Evolutionary conservation across 1,140 invertebrate genomes (phyloP), one percentile per base, ranked within the genome.

Genomic region (Nomia melanderi): DNA sequence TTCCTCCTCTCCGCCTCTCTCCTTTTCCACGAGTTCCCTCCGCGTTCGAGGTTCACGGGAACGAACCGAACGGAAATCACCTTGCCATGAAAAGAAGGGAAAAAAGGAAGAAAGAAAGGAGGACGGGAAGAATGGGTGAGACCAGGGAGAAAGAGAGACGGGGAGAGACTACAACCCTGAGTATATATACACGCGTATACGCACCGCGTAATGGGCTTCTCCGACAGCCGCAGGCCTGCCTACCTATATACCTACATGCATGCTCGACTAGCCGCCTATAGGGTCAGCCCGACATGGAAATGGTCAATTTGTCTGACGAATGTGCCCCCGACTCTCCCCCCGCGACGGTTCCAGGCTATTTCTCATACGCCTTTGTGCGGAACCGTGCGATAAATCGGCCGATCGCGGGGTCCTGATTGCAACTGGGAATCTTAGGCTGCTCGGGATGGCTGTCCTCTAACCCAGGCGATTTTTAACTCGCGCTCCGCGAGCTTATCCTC

Each of bases 11-110:
- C 72, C 60, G 66, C 76, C 77, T 84, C 75, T 79, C 81, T 44
- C 66, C 63, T 80, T 77, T 79, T 70, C 69, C 44, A 27, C n/a
- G 33, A 59, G 59, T 25, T 57, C 54, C 54, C 54, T 57, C 25
- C 57, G 57, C 81, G 71, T 69, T 65, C 70, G 77, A 72, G 69
- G 72, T 47, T 72, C 76, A 66, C 71, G 53, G 67, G 60, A 78
- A 72, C 59, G 76, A 69, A 53, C 12, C 72, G 64, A 79, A 75
- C 77, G 56, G 71, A 79, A 69, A 79, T 75, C 77, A 69, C 67
- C 67, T 84, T 71, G 50, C 67, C 71, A 11, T 25, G 60, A 64
- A 67, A 67, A 31, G 36, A n/a, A 31, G n/a, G 41, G 11, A 44
- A 33, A 62, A 62, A 6, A 20, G 14, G 62, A 25, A 33, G 5